Base-by-base conservation (phyloP, 2,888 invertebrate genomes). In the Liodrosophila aerea region DNA sequence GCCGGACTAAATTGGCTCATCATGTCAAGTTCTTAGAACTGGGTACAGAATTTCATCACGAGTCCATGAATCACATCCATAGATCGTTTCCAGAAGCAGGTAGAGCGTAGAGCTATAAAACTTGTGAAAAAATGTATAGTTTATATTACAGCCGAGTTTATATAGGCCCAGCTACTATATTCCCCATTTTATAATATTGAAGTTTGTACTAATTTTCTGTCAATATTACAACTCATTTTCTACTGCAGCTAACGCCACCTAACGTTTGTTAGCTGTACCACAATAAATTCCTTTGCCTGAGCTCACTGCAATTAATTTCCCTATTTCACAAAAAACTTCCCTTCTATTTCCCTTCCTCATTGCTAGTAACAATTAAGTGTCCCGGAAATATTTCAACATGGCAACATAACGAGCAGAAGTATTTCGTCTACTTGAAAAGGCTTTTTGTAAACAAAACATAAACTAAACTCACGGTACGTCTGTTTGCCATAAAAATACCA, bases 361-460 rank as follows among this genome's bases (percentile, higher is more conserved):
- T 40, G 39, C n/a, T n/a, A n/a, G n/a, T 2, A 22, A 22, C 22
- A 22, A 5, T 22, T 22, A 4, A 22, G 3, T 45, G 36, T 51
- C 53, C 66, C 81, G 81, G 81, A 76, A 76, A 73, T 65, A 49
- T 76, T 71, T 61, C 73, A 36, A 62, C 70, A 70, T 64, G 58
- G 60, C 56, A 65, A 56, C 56, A 65, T 57, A 52, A 45, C 51
- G 49, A 41, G 50, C 49, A 34, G 15, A 16, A 40, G 40, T 40
- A n/a, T 51, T 49, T 30, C 47, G 44, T 57, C 53, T 49, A 44
- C 51, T 53, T 27, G 13, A 15, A 33, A 40, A 39, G 27, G 11
- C 29, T 36, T 49, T 39, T 33, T 72, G 77, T 74, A 81, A 76
- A 81, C 81, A 77, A 74, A 66, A 44, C 82, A 81, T 81, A 64